phyloP scores from a whole-genome alignment of 2,888 invertebrate genomes.

The Desoria tigrina region DNA sequence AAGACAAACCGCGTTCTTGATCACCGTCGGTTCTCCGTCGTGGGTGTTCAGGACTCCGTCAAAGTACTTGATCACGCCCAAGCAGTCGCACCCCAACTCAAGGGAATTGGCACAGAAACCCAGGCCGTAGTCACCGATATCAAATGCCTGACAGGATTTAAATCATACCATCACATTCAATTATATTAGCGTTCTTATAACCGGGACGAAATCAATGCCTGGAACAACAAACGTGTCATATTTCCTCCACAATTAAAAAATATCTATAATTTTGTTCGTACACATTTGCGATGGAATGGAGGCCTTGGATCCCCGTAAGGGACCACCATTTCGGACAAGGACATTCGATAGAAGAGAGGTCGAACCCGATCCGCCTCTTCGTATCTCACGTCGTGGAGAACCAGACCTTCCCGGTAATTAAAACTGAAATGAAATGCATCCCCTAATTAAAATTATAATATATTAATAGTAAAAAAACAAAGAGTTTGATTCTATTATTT shows the following conservation, averaged over 20 bases:
- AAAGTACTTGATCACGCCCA: slow-evolving; percentile 44
- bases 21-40: slow-evolving; percentile 31
- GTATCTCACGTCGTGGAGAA: slow-evolving; percentile 46
- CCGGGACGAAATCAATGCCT: no score
- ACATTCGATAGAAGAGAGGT: slow-evolving; percentile 42
- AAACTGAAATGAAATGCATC: slow-evolving; percentile 33
- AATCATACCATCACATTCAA: not conserved
- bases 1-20: slow-evolving; percentile 49
- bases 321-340: slow-evolving; percentile 49
- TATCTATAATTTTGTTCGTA: not conserved
- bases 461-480: not conserved
- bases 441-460: not conserved
- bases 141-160: slow-evolving; percentile 37
- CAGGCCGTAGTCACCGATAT: slow-evolving; percentile 40
- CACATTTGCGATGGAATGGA: slow-evolving; percentile 48
- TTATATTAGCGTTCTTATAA: no score
- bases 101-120: slow-evolving; percentile 45
- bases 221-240: no score
- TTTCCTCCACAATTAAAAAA: not conserved
- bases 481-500: not conserved
- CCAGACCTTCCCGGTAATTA: slow-evolving; percentile 47
- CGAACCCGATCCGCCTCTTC: slow-evolving; percentile 36
- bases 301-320: no score
- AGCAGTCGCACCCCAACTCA: slow-evolving; percentile 41
- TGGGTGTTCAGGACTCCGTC: slow-evolving; percentile 39